Evolutionary conservation across 2,888 invertebrate species (phyloP).

Genomic region (Sipha maydis): DNA sequence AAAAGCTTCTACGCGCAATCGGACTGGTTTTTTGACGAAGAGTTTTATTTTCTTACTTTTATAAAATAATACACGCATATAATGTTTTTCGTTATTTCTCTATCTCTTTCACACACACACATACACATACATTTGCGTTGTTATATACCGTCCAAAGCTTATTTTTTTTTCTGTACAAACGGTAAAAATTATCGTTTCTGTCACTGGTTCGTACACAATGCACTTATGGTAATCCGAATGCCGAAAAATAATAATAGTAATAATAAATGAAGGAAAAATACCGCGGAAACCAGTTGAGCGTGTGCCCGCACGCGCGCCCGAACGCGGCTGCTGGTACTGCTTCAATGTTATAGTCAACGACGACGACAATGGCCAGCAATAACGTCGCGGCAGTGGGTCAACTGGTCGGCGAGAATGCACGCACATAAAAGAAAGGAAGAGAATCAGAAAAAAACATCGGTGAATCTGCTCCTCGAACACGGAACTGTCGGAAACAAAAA

Average conservation of each 20-base stretch:
- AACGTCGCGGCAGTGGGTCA: slow-evolving; percentile 30
- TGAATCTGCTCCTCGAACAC: slow-evolving; percentile 12
- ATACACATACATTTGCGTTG: neutral
- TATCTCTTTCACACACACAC: neutral
- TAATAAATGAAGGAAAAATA: neutral
- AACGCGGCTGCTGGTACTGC: neutral
- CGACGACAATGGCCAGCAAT: neutral
- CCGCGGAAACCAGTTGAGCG: slow-evolving; percentile 36
- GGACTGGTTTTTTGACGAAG: slow-evolving; percentile 15
- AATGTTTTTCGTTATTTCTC: neutral
- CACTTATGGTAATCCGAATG: slow-evolving; percentile 32
- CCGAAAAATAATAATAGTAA: slow-evolving; percentile 3
- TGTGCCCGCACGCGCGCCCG: neutral
- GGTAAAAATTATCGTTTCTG: slow-evolving; percentile 48
- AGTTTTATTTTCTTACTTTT: neutral
- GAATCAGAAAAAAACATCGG: neutral
- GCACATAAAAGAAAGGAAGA: neutral
- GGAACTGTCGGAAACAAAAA: neutral
- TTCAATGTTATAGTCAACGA: neutral
- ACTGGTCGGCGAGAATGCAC: slow-evolving; percentile 29
- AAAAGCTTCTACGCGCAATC: slow-evolving; percentile 19
- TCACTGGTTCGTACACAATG: slow-evolving; percentile 42
- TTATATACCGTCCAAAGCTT: neutral
- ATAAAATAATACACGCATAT: neutral
- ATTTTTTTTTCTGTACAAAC: neutral